Percentiles rank a stretch among this genome's conserved stretches.
Conservation (phyloP, 1,140 invertebrate genomes). For the Elysia chlorotica region DNA sequence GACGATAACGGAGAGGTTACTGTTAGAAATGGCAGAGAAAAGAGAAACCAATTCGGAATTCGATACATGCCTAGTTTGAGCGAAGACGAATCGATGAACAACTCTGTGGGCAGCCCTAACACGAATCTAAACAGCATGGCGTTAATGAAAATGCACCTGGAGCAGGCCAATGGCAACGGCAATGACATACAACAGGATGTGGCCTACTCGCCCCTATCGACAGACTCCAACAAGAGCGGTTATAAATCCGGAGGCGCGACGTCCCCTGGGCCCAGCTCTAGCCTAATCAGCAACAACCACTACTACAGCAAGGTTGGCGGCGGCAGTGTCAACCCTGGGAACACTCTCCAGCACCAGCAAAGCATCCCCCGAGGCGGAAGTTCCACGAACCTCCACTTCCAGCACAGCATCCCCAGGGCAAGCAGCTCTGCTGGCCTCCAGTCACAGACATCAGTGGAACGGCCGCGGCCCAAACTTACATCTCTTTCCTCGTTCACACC, state of each 20-base stretch:
- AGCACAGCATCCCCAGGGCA: not conserved
- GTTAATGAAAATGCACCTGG: no score
- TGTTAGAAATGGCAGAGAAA: no score
- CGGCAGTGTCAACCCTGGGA: no score
- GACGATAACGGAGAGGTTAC: constrained; percentile 1
- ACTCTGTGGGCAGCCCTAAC: not conserved
- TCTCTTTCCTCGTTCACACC: constrained; percentile 26
- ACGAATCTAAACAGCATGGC: no score
- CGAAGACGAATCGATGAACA: constrained; percentile 32
- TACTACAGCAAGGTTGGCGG: no score
- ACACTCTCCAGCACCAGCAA: not conserved
- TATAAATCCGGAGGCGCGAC: no score
- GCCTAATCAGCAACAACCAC: not conserved
- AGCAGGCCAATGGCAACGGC: constrained; percentile 2
- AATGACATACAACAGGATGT: constrained; percentile 10
- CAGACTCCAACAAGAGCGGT: no score
- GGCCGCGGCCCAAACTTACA: constrained; percentile 14
- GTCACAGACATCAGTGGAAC: not conserved
- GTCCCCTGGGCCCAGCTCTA: no score
- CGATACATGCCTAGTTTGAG: constrained; percentile 33
- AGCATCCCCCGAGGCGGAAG: no score
- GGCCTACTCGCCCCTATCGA: no score
- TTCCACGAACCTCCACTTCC: not conserved
- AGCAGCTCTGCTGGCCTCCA: constrained; percentile 4
- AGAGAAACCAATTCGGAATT: not conserved